A percentile compares a stretch with the other conserved stretches of the same genome.
phyloP scores from a whole-genome alignment of 2,888 invertebrate species.

The Phyto melanocephala region DNA sequence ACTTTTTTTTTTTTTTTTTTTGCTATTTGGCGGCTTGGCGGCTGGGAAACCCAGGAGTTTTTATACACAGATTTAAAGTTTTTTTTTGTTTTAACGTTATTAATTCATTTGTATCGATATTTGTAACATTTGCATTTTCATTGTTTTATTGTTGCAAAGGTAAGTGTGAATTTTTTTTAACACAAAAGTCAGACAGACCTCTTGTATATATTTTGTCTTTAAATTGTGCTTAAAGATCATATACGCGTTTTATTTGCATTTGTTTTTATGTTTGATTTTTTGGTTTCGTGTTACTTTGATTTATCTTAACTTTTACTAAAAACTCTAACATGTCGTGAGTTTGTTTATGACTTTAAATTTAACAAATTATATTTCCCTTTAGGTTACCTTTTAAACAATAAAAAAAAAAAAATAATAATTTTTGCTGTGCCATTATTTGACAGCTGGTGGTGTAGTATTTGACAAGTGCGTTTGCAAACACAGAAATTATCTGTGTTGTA shows the following conservation, averaged over 20 bases:
- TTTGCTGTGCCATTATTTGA: background rate
- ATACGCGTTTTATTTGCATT: conserved; percentile 35
- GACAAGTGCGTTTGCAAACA: conserved; percentile 34
- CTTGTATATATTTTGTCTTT: too few species aligned
- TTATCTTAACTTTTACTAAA: conserved; percentile 58
- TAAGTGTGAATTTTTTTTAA: conserved; percentile 19
- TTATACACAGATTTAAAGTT: background rate
- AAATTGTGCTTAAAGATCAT: background rate
- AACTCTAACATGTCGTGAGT: conserved; percentile 29
- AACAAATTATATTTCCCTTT: conserved; percentile 51
- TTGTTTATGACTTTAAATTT: conserved; percentile 16
- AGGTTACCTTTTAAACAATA: conserved; percentile 18
- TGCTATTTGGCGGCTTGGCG: conserved; percentile 46
- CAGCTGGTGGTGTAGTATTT: conserved; percentile 18
- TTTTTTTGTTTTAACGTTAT: conserved; percentile 34
- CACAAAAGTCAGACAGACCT: conserved; percentile 8
- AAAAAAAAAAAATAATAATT: background rate
- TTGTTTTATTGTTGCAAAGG: conserved; percentile 15
- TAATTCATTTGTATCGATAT: conserved; percentile 65
- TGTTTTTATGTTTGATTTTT: background rate
- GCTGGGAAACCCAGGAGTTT: conserved; percentile 62
- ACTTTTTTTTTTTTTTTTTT: background rate
- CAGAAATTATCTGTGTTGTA: too few species aligned
- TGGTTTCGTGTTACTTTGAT: conserved; percentile 55
- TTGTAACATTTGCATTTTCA: conserved; percentile 64